Conservation (phyloP, 2,888 invertebrate genomes). For the Odiellus spinosus region DNA sequence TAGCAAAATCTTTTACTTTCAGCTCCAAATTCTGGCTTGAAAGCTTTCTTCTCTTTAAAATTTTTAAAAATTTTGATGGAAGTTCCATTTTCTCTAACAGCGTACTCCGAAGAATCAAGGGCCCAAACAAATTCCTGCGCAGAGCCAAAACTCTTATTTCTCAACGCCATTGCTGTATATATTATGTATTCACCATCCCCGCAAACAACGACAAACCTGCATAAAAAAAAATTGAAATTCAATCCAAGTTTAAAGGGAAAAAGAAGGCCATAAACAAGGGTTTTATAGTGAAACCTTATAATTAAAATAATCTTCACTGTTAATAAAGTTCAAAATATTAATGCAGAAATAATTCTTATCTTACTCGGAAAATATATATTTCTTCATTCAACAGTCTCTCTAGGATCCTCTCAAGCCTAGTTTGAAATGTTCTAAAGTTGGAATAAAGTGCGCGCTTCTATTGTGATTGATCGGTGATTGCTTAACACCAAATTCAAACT, state of each 20-base stretch:
- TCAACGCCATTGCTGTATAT: slow-evolving; percentile 95
- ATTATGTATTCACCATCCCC: slow-evolving; percentile 99
- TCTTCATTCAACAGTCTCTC: too few species aligned
- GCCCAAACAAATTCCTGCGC: slow-evolving; percentile 99
- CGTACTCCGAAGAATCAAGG: slow-evolving; percentile 75
- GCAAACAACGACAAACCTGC: slow-evolving; percentile 75
- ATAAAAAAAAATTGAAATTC: slow-evolving; percentile 2
- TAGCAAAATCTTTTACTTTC: slow-evolving; percentile 46
- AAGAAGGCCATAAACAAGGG: not conserved
- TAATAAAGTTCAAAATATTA: too few species aligned
- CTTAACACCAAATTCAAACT: too few species aligned
- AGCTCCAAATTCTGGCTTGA: slow-evolving; percentile 91
- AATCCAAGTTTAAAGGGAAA: not conserved
- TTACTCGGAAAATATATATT: too few species aligned
- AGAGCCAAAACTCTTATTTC: slow-evolving; percentile 96
- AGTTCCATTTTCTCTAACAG: slow-evolving; percentile 65
- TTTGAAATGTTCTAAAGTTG: too few species aligned
- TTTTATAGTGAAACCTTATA: too few species aligned
- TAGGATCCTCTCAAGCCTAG: too few species aligned
- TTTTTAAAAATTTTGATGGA: slow-evolving; percentile 90
- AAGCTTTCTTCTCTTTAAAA: slow-evolving; percentile 89
- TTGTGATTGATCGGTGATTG: too few species aligned
- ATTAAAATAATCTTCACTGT: too few species aligned
- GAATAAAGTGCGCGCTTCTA: too few species aligned
- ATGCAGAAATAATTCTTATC: too few species aligned